phyloP scores from a whole-genome alignment of 2,797 vertebrate species.

The Australoheros facetus region DNA sequence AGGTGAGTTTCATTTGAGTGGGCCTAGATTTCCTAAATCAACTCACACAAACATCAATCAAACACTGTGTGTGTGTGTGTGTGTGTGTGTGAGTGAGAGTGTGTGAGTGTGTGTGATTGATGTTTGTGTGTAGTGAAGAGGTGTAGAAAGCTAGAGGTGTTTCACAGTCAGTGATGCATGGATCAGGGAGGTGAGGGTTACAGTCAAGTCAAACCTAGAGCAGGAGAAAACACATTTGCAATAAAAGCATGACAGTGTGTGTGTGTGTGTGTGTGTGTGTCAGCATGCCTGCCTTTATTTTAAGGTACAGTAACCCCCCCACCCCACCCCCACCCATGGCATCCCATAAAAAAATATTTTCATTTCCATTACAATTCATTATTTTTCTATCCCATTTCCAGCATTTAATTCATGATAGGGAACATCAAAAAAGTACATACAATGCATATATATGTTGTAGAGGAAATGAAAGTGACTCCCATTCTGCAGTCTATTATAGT shows the following conservation, averaged over 20 bases:
- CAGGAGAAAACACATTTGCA: conserved; percentile 12
- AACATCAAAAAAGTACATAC: conserved; percentile 18
- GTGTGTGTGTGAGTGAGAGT: too few relatives aligned
- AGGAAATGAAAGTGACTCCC: conserved; percentile 56
- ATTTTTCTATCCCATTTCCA: too few relatives aligned
- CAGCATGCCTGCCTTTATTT: conserved; percentile 5
- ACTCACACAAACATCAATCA: conserved; percentile 64
- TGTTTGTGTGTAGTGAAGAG: conserved; percentile 32
- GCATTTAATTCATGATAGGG: too few relatives aligned
- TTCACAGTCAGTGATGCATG: conserved; percentile 61
- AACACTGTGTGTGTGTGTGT: conserved; percentile 15
- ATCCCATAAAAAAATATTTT: conserved; percentile 39
- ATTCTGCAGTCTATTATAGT: conserved; percentile 77
- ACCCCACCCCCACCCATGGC: conserved; percentile 21
- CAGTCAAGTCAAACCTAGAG: conserved; percentile 32
- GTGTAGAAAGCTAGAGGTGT: conserved; percentile 62
- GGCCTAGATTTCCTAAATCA: conserved; percentile 63
- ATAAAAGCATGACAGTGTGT: background rate
- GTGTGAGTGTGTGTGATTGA: conserved; percentile 4
- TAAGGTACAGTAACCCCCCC: too few relatives aligned
- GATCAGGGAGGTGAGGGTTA: conserved; percentile 55
- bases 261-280: background rate
- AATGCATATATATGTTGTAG: conserved; percentile 39
- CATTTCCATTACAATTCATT: conserved; percentile 46
- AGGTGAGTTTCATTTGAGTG: conserved; percentile 60